These are phyloP conservation scores for Drosophila repletoides DNA, from an alignment of 1,140 invertebrate species.

Conservation along the genomic window DNA sequence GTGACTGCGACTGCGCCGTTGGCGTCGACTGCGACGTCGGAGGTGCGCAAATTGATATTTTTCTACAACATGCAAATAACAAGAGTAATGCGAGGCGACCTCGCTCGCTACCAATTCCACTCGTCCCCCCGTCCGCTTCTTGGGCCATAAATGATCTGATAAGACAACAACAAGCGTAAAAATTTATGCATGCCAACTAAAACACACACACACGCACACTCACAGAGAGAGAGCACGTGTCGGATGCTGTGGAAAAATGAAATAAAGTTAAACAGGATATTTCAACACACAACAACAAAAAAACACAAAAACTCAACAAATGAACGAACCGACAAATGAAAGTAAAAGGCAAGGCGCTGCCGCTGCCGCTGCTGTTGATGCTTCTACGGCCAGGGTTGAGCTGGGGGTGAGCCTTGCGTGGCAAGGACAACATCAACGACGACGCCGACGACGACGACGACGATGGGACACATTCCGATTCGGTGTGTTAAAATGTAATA, in stretches of 20 bases:
- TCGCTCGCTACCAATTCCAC: conserved; percentile 2
- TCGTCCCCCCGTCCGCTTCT: neutral
- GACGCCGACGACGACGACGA: conserved; percentile 5
- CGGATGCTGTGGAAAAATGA: conserved; percentile 78
- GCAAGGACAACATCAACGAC: conserved; percentile 51
- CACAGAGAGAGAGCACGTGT: conserved; percentile 52
- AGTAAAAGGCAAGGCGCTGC: conserved; percentile 51
- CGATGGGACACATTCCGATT: conserved; percentile 73
- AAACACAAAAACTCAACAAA: conserved; percentile 48
- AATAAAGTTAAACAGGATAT: conserved; percentile 81
- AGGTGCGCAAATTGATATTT: conserved; percentile 80
- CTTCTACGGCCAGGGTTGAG: neutral
- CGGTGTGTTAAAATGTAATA: conserved; percentile 80
- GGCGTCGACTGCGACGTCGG: conserved; percentile 42
- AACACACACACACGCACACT: conserved; percentile 42
- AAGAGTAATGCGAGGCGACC: conserved; percentile 63
- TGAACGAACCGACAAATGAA: conserved; percentile 64
- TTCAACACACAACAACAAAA: conserved; percentile 63
- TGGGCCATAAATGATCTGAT: conserved; percentile 74
- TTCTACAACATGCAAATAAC: conserved; percentile 80
- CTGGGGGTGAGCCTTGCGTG: conserved; percentile 13
- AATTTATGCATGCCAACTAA: conserved; percentile 79
- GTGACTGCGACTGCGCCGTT: too few species aligned
- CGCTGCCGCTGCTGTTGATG: too few species aligned
- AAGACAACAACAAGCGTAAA: conserved; percentile 80